phyloP scores from a whole-genome alignment of 2,113 vertebrate genomes.

The Mixornis gularis region DNA sequence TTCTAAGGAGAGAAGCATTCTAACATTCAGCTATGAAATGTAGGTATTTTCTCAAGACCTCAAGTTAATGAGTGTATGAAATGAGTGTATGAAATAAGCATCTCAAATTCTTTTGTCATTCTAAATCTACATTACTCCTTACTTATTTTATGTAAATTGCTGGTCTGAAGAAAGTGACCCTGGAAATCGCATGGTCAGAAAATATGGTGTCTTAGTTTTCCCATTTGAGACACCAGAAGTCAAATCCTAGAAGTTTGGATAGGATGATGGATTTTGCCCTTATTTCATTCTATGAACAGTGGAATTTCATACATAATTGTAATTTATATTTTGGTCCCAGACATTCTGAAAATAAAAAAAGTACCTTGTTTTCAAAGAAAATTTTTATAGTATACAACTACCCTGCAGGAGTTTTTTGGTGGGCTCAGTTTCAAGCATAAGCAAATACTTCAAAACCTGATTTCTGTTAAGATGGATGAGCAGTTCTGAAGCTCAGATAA shows the following conservation, averaged over 20 bases:
- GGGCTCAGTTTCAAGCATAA: neutral
- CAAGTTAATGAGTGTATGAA: neutral
- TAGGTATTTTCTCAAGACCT: neutral
- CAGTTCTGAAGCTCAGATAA: neutral
- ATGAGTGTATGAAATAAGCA: neutral
- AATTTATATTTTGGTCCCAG: neutral
- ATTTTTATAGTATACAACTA: neutral
- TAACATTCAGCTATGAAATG: neutral
- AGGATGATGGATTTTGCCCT: accelerated
- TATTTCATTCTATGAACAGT: neutral
- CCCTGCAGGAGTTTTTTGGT: neutral
- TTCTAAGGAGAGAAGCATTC: neutral
- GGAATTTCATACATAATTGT: neutral
- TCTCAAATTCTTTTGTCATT: neutral
- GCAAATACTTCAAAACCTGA: neutral
- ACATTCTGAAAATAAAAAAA: neutral
- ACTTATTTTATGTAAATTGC: neutral
- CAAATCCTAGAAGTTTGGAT: neutral
- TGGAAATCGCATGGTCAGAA: neutral
- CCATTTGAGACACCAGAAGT: neutral
- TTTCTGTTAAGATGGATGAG: neutral
- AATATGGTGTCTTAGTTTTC: neutral
- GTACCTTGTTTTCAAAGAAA: neutral
- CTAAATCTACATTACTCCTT: neutral
- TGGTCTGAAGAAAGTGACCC: neutral